A percentile compares a stretch with the other conserved stretches of the same genome.
Conservation (phyloP, 1,140 invertebrate genomes). For the Hylaeus volcanicus region DNA sequence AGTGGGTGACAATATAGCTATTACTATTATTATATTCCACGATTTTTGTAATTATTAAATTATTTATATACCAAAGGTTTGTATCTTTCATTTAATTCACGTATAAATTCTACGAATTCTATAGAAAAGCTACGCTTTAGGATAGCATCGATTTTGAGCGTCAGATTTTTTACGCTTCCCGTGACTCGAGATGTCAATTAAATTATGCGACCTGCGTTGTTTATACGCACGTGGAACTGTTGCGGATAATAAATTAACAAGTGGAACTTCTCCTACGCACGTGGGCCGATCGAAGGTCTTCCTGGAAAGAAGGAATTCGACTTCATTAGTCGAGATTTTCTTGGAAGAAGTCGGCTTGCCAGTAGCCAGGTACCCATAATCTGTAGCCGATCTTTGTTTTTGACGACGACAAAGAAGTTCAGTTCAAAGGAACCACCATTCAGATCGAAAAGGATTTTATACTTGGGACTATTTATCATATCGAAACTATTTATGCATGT, state of each 20-base stretch:
- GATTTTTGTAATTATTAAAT: too few relatives aligned
- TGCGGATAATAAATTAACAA: not conserved
- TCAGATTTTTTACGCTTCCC: not conserved
- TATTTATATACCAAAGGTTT: too few relatives aligned
- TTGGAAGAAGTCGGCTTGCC: not conserved
- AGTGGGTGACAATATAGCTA: too few relatives aligned
- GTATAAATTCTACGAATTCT: too few relatives aligned
- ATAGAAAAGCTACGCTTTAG: not conserved
- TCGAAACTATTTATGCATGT: too few relatives aligned
- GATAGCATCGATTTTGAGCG: not conserved
- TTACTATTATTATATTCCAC: too few relatives aligned
- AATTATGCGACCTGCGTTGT: conserved; percentile 1
- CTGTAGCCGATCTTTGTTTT: not conserved
- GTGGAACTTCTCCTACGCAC: not conserved
- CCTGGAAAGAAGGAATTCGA: not conserved
- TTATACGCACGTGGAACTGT: not conserved
- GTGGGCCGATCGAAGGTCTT: conserved; percentile 29
- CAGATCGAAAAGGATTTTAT: too few relatives aligned
- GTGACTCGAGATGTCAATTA: conserved; percentile 7
- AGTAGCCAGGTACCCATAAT: not conserved
- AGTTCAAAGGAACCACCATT: too few relatives aligned
- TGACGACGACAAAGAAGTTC: conserved; percentile 10
- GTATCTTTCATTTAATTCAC: too few relatives aligned
- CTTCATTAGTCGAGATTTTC: not conserved
- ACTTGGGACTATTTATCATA: too few relatives aligned